Evolutionary conservation across 2,888 invertebrate species (phyloP).

Genomic region (Lacanobia oleracea): DNA sequence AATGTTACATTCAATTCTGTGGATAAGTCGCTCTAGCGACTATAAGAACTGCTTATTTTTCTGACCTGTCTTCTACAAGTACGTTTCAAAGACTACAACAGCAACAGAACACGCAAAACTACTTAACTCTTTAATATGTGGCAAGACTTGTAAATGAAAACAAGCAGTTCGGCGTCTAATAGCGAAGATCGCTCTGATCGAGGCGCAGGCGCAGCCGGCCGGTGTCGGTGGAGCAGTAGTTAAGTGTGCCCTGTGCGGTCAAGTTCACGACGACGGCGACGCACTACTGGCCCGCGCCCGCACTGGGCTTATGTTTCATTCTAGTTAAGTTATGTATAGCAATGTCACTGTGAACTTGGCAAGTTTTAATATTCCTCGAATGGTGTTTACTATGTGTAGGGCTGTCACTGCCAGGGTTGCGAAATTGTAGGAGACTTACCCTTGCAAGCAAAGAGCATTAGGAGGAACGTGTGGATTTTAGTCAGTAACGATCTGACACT

Average conservation of each 20-base stretch:
- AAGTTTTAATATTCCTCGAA: neutral
- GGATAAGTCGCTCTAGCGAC: neutral
- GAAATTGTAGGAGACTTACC: too few species aligned
- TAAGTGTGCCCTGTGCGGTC: slow-evolving; percentile 39
- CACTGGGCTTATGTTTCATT: slow-evolving; percentile 33
- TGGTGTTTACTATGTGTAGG: too few species aligned
- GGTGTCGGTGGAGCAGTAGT: neutral
- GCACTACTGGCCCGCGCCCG: slow-evolving; percentile 17
- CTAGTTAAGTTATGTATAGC: slow-evolving; percentile 17
- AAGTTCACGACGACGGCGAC: slow-evolving; percentile 59
- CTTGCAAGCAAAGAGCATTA: too few species aligned
- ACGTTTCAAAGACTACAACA: too few species aligned
- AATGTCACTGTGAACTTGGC: slow-evolving; percentile 1
- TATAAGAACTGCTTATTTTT: neutral
- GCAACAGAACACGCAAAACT: too few species aligned
- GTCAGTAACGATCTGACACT: too few species aligned
- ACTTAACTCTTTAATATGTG: neutral
- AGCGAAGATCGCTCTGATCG: slow-evolving; percentile 25
- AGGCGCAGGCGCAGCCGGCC: slow-evolving; percentile 30
- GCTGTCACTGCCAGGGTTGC: too few species aligned
- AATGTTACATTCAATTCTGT: too few species aligned
- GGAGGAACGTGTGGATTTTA: too few species aligned
- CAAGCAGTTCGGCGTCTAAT: slow-evolving; percentile 28
- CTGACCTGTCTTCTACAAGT: neutral
- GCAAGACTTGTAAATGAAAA: neutral